Evolutionary conservation across 1,140 invertebrate genomes (phyloP), one percentile per base, ranked within the genome.

Genomic region (Pseudobourletiella spinata): DNA sequence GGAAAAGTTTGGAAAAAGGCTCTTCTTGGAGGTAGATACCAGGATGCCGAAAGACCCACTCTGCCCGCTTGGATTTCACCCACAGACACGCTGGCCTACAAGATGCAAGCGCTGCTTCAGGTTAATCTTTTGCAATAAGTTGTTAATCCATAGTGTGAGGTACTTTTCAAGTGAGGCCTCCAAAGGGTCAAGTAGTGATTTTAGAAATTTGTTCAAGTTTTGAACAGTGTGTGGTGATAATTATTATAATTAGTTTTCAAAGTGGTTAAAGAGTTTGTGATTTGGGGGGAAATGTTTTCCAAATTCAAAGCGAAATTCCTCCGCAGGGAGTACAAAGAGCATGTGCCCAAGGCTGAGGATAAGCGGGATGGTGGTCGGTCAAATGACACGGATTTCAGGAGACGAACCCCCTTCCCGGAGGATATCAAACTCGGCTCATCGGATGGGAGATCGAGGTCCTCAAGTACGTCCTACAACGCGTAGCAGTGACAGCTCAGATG

Each of bases 101-200:
- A 80, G 89, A 66, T 94, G 91, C 78, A 93, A 93, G 78, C 79
- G 90, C 67, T 95, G 91, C 76, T 94, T 93, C 79, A 86, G 90
- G 80, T 85, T 77, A 68, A 65, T 59, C n/a, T n/a, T n/a, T n/a
- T n/a, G n/a, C 18, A 16, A 30, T 3, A 20, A 42, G n/a, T 42
- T n/a, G 15, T 65, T n/a, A 43, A 57, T 48, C 63, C 66, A 59
- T 67, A 70, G 67, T 51, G 63, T 58, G 60, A 50, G 15, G 15
- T 50, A n/a, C n/a, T n/a, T n/a, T n/a, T n/a, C n/a, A n/a, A n/a
- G n/a, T n/a, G n/a, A n/a, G n/a, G n/a, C n/a, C n/a, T n/a, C n/a
- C n/a, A n/a, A n/a, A n/a, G n/a, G n/a, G n/a, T n/a, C n/a, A n/a
- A n/a, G n/a, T n/a, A n/a, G n/a, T n/a, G n/a, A n/a, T n/a, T n/a